Evolutionary conservation across 1,140 invertebrate species (phyloP).

Genomic region (Aphidius ervi): DNA sequence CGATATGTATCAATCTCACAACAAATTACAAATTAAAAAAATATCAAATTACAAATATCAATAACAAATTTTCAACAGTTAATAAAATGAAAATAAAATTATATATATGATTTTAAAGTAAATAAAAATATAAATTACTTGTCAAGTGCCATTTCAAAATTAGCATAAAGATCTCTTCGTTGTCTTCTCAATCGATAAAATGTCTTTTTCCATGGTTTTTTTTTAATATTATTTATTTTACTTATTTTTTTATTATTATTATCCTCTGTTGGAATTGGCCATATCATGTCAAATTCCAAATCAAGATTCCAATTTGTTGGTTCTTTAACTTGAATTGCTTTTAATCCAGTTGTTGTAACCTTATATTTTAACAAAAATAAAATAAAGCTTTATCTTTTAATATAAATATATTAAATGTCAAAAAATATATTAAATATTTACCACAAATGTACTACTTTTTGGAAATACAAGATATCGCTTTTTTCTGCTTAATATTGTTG

Average conservation of each 20-base stretch:
- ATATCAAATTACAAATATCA: background rate
- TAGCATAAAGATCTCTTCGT: constrained; percentile 44
- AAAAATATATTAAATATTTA: constrained; percentile 42
- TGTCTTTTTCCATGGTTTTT: constrained; percentile 16
- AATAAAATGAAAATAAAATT: background rate
- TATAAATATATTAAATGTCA: background rate
- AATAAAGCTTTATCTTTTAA: background rate
- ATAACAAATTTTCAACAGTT: too few relatives aligned
- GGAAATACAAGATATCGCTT: constrained; percentile 57
- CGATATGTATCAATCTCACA: background rate
- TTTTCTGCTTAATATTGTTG: constrained; percentile 39
- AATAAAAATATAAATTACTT: constrained; percentile 34
- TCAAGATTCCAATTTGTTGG: constrained; percentile 42
- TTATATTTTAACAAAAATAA: constrained; percentile 20
- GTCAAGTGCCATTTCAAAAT: constrained; percentile 44
- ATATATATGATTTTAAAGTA: background rate
- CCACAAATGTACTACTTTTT: constrained; percentile 55
- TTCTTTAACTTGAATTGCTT: constrained; percentile 38
- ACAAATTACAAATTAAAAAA: background rate
- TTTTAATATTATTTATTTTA: background rate
- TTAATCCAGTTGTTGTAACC: constrained; percentile 38
- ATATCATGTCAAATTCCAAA: constrained; percentile 46
- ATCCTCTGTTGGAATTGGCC: constrained; percentile 40
- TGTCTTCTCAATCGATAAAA: constrained; percentile 34
- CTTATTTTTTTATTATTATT: background rate